These are phyloP conservation scores for Cetonia aurata DNA, from an alignment of 2,888 invertebrate genomes.

Conservation along the genomic window DNA sequence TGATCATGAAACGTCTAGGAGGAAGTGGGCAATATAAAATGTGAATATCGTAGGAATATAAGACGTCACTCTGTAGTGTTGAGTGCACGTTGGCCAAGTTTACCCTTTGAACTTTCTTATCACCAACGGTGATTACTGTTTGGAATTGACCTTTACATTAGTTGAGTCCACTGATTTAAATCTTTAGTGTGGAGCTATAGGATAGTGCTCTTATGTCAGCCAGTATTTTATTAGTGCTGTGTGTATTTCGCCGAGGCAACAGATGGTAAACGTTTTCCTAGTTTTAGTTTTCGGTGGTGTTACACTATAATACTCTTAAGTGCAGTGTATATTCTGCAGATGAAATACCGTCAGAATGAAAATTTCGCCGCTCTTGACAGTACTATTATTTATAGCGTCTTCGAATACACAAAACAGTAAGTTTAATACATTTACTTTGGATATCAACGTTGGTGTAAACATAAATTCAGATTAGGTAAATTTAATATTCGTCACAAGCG, in stretches of 20 bases:
- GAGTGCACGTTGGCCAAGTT: constrained; percentile 44
- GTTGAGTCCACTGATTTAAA: constrained; percentile 49
- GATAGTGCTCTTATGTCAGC: not conserved
- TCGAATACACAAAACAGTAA: constrained; percentile 41
- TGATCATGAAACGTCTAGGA: too few relatives aligned
- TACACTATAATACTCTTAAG: constrained; percentile 34
- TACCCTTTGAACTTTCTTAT: constrained; percentile 57
- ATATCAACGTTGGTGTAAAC: not conserved
- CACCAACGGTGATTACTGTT: constrained; percentile 52
- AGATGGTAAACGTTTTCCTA: constrained; percentile 44
- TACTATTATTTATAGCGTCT: constrained; percentile 47
- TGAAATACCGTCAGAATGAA: constrained; percentile 50
- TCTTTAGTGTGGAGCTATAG: constrained; percentile 33
- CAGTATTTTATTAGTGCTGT: constrained; percentile 10
- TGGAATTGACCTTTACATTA: constrained; percentile 56
- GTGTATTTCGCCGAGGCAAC: constrained; percentile 17
- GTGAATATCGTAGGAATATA: too few relatives aligned
- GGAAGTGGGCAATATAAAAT: too few relatives aligned
- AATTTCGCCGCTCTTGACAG: constrained; percentile 49
- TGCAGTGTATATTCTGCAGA: constrained; percentile 43
- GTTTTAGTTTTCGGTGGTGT: constrained; percentile 42
- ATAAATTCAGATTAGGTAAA: constrained; percentile 7
- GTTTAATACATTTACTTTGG: constrained; percentile 21
- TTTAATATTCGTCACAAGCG: not conserved
- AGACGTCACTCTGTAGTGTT: not conserved